Evolutionary conservation across 2,888 invertebrate species (phyloP).

Genomic region (Euproctis similis): DNA sequence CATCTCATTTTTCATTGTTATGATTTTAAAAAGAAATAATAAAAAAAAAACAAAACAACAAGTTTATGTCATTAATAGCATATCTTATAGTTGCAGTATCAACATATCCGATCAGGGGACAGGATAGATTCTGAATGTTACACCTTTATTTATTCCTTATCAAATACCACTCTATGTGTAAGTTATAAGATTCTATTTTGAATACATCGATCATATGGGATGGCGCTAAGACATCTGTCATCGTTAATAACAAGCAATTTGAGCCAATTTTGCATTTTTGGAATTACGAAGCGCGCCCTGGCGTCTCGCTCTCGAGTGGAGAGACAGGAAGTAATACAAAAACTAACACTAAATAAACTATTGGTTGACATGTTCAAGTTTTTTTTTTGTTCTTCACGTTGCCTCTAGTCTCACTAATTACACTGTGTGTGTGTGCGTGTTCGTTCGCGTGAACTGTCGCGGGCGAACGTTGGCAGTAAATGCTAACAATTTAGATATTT

Average conservation of each 20-base stretch:
- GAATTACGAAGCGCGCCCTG: slow-evolving; percentile 60
- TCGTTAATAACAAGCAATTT: slow-evolving; percentile 75
- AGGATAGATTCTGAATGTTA: slow-evolving; percentile 34
- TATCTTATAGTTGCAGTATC: slow-evolving; percentile 65
- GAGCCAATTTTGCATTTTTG: slow-evolving; percentile 73
- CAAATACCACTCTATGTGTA: slow-evolving; percentile 23
- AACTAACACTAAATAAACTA: slow-evolving; percentile 66
- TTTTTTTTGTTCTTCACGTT: no score
- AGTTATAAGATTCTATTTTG: slow-evolving; percentile 26
- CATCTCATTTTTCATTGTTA: slow-evolving; percentile 33
- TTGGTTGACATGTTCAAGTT: slow-evolving; percentile 64
- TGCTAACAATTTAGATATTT: slow-evolving; percentile 70
- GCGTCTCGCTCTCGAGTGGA: slow-evolving; percentile 60
- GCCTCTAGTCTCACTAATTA: slow-evolving; percentile 55
- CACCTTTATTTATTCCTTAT: no score
- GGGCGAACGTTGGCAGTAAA: slow-evolving; percentile 59
- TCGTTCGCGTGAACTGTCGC: slow-evolving; percentile 50
- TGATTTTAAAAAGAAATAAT: no score
- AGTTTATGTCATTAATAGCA: slow-evolving; percentile 63
- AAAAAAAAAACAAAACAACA: slow-evolving; percentile 32
- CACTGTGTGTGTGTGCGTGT: slow-evolving; percentile 48
- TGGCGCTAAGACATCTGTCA: slow-evolving; percentile 74
- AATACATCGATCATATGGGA: slow-evolving; percentile 19
- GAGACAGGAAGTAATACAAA: slow-evolving; percentile 69
- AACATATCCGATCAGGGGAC: slow-evolving; percentile 63